A percentile compares a stretch with the other conserved stretches of the same genome.
phyloP scores from a whole-genome alignment of 2,113 vertebrate species.

The Formicarius rufipectus region DNA sequence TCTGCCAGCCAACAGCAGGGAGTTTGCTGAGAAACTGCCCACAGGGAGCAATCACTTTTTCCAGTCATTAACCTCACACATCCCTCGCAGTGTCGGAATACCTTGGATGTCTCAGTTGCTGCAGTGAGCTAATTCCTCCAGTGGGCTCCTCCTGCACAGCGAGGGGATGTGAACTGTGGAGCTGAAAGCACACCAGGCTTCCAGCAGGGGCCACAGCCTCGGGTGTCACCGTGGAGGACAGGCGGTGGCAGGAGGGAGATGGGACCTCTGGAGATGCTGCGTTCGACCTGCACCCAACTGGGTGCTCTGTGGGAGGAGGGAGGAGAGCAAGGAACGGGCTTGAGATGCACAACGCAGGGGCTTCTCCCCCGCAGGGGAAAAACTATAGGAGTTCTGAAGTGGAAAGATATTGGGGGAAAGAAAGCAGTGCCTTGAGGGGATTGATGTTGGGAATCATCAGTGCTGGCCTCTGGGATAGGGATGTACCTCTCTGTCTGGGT shows the following conservation, averaged over 20 bases:
- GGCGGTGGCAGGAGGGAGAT: background rate
- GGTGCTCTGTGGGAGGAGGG: rapidly evolving
- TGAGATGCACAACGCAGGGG: rapidly evolving
- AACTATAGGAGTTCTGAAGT: background rate
- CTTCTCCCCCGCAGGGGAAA: background rate
- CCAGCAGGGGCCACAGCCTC: background rate
- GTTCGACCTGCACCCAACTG: background rate
- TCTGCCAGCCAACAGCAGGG: constrained; percentile 61
- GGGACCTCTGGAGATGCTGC: background rate
- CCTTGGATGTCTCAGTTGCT: constrained; percentile 32
- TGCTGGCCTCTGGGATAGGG: background rate
- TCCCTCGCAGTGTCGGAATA: constrained; percentile 49
- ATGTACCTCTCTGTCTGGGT: background rate
- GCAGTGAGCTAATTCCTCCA: constrained; percentile 51
- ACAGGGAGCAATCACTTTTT: constrained; percentile 60
- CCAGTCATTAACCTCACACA: constrained; percentile 67
- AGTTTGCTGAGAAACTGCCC: constrained; percentile 56
- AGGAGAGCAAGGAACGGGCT: background rate
- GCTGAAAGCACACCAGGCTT: constrained; percentile 35
- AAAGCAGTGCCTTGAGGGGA: background rate
- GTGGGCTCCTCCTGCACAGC: constrained; percentile 55
- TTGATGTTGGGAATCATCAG: background rate
- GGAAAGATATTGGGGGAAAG: background rate
- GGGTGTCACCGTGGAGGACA: constrained; percentile 17
- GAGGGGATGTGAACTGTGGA: constrained; percentile 42